A percentile compares a stretch with the other conserved stretches of the same genome.
phyloP scores from a whole-genome alignment of 1,140 invertebrate species.

The Drosophila pectinifera region DNA sequence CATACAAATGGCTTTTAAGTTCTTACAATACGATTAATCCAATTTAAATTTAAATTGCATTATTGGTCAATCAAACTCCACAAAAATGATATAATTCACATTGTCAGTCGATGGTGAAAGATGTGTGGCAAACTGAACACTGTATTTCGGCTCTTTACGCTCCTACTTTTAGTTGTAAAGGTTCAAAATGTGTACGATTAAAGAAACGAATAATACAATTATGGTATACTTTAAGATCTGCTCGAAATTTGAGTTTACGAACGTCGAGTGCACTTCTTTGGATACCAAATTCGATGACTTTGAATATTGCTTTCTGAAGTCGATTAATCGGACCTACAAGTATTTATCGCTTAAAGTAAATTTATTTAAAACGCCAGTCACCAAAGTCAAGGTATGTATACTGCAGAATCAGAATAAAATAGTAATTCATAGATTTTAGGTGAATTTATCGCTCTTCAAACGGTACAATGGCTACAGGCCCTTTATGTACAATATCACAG shows the following conservation, averaged over 20 bases:
- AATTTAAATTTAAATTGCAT: background rate
- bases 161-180: slow-evolving; percentile 2
- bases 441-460: slow-evolving; percentile 1
- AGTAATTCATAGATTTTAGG: background rate
- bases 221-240: background rate
- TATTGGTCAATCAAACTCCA: background rate
- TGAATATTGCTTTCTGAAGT: slow-evolving; percentile 15
- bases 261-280: slow-evolving; percentile 5
- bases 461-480: slow-evolving; percentile 9
- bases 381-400: slow-evolving; percentile 1
- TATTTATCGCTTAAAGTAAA: slow-evolving; percentile 9
- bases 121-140: background rate
- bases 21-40: background rate
- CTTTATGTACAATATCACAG: slow-evolving; percentile 20
- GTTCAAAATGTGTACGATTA: background rate
- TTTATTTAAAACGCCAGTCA: slow-evolving; percentile 11
- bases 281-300: slow-evolving; percentile 4
- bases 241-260: slow-evolving; percentile 14
- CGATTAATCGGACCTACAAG: slow-evolving; percentile 13
- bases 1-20: background rate
- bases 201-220: background rate
- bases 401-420: no score
- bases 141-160: background rate
- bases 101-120: background rate
- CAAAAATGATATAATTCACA: background rate